Conservation (phyloP, 2,888 invertebrate species). For the Eutolmus rufibarbis region DNA sequence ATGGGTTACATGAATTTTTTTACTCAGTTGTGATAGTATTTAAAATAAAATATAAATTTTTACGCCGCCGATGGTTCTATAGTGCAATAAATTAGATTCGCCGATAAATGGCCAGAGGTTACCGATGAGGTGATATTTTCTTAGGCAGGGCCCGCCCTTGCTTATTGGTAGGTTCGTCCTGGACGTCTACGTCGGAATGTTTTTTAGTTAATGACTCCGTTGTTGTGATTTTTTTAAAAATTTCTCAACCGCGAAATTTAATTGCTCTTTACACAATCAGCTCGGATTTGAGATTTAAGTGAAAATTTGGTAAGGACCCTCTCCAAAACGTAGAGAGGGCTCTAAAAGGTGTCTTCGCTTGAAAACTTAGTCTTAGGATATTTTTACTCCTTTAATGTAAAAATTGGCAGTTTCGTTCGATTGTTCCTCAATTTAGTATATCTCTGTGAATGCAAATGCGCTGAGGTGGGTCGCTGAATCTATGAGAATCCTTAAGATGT, state of each 20-base stretch:
- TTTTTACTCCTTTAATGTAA: background rate
- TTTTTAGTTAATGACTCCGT: slow-evolving; percentile 60
- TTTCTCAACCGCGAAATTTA: slow-evolving; percentile 47
- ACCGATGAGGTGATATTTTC: slow-evolving; percentile 62
- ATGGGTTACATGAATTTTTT: background rate
- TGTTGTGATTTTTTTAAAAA: slow-evolving; percentile 58
- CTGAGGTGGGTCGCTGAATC: slow-evolving; percentile 23
- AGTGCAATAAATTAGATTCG: background rate
- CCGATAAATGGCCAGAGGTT: slow-evolving; percentile 51
- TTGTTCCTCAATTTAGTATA: background rate
- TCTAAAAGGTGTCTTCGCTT: background rate
- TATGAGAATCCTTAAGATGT: slow-evolving; percentile 5
- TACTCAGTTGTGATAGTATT: background rate
- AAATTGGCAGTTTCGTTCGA: slow-evolving; percentile 24
- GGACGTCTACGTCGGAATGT: slow-evolving; percentile 56
- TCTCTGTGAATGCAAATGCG: background rate
- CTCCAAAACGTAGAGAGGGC: slow-evolving; percentile 7
- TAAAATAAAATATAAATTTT: background rate
- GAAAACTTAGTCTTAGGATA: background rate
- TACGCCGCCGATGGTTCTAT: background rate
- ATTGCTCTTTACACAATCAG: slow-evolving; percentile 11
- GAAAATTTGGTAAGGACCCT: slow-evolving; percentile 4
- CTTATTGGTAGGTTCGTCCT: slow-evolving; percentile 55
- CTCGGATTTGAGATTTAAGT: background rate
- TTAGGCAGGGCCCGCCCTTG: slow-evolving; percentile 54